phyloP scores from a whole-genome alignment of 2,797 vertebrate species.

The Petrocephalus schoutedeni region DNA sequence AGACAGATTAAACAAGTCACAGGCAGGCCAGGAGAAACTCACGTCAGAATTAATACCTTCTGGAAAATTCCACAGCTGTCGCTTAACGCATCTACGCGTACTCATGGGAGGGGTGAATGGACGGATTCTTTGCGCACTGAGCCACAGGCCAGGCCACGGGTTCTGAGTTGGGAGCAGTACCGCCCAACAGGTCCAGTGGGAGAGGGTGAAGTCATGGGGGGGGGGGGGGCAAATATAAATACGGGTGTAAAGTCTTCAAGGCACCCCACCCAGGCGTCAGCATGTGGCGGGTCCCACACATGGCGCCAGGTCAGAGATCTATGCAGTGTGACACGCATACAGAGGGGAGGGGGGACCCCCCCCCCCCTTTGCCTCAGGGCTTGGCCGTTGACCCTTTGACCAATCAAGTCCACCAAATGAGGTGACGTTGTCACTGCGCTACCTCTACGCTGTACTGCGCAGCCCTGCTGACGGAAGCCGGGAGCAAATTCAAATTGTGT shows the following conservation, averaged over 20 bases:
- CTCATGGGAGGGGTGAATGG: background rate
- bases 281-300: background rate
- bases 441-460: background rate
- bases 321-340: background rate
- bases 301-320: background rate
- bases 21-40: background rate
- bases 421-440: background rate
- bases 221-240: background rate
- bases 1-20: background rate
- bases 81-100: background rate
- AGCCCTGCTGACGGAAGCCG: background rate
- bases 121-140: background rate
- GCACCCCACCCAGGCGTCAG: background rate
- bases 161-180: background rate
- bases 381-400: background rate
- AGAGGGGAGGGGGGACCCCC: background rate
- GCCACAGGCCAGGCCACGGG: background rate
- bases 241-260: background rate
- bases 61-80: constrained; percentile 12
- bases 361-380: background rate
- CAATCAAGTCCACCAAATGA: background rate
- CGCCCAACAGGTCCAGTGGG: background rate
- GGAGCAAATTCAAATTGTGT: background rate
- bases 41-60: background rate
- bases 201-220: background rate